Base-by-base conservation (phyloP, 2,888 invertebrate genomes). In the Dolichopus griseipennis region DNA sequence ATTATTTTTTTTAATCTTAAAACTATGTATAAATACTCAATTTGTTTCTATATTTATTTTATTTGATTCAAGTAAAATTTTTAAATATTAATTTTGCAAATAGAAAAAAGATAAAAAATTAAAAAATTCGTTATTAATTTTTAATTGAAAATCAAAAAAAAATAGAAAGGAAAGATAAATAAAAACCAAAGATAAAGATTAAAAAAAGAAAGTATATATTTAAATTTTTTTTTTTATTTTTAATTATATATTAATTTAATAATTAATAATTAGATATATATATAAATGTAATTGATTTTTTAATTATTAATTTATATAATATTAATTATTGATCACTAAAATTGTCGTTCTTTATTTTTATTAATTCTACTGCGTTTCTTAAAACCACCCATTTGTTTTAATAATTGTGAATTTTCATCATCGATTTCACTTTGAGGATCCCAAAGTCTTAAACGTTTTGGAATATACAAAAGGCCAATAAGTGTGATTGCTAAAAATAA, bases 341-440 rank as follows among this genome's bases (percentile, higher is more conserved):
- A 64, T 64, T 34, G 34, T 64, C 64, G n/a, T 20, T 64, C 64
- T 64, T 64, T 64, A 64, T 64, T 64, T 64, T 64, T 64, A 64
- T 64, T 64, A 64, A 33, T 33, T 34, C 64, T 33, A 64, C 64
- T 64, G n/a, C 88, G 82, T 68, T 87, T 82, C 73, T 87, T 84
- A 72, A 86, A 85, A 71, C 85, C 86, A 68, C 86, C 86, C 83
- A 87, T 87, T 76, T 88, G 87, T 71, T 86, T 83, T 3, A 90
- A 77, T 66, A 90, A 83, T 73, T 88, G 88, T 0, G 84, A 83
- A 77, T 89, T 90, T 75, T 90, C 90, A 73, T 90, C 90, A 69
- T 90, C 89, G 0, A 85, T 75, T 27, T 88, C 88, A 7, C 84
- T 74, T 8, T 86, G 81, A 33, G 85, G 84, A 41, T 88, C 87